Evolutionary conservation across 2,797 vertebrate species (phyloP), one percentile per base, ranked within the genome.

Genomic region (Malurus splendens): DNA sequence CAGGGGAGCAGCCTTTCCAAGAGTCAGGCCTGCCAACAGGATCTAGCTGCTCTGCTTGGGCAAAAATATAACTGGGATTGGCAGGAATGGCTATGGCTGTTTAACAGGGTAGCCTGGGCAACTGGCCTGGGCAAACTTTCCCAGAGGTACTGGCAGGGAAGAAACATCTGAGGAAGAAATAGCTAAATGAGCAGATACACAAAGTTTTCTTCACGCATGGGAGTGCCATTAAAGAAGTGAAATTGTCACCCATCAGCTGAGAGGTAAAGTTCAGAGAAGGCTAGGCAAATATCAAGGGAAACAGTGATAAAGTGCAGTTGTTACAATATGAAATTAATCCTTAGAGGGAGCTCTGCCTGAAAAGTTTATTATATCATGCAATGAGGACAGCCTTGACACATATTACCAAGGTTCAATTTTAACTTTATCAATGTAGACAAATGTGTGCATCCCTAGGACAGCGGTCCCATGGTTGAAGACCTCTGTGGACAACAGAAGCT

Each of bases 341-440:
- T 94, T 61, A 78, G 80, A 78, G 66, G 36, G 47, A 88, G 19
- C 24, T 27, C 73, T 77, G 65, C n/a, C 75, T 91, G 78, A 84
- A 90, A 79, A 82, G 74, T 20, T 62, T 73, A 82, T 86, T 86
- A 81, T 59, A 68, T 66, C 51, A 44, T 41, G 25, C 64, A 64
- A 45, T 0, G 6, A 86, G 77, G 82, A 79, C 36, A 87, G 59
- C 33, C 48, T 67, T 86, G 64, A 27, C 82, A 66, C 70, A 18
- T 67, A 79, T 61, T 79, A 54, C 39, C 1, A 18, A 87, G 56
- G 71, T 71, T 76, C 67, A 57, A 39, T 78, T 89, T 66, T 54
- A 83, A 65, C 39, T 77, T 80, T 70, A 83, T 70, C 60, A 76
- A 22, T 0, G 0, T 25, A 79, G 50, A 82, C 73, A 86, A 77